Percentiles rank a stretch among this genome's conserved stretches.
These are phyloP conservation scores for Xestia c-nigrum DNA, from an alignment of 2,888 invertebrate genomes.

Conservation along the genomic window DNA sequence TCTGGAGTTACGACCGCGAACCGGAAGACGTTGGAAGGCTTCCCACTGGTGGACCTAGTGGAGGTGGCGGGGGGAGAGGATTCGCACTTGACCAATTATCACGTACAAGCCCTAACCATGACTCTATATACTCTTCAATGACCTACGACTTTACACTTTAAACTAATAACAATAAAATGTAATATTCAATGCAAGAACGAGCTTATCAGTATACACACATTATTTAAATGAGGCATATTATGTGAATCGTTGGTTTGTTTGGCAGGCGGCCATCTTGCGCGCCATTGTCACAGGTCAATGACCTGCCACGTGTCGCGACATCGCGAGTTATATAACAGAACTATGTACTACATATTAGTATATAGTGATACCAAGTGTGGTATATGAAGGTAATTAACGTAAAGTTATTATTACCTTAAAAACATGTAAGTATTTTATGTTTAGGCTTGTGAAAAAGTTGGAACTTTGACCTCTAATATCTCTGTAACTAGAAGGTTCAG, in stretches of 20 bases:
- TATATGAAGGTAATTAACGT: no score
- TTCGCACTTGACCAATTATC: neutral
- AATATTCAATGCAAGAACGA: neutral
- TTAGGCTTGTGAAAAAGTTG: no score
- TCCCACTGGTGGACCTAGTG: no score
- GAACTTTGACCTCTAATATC: no score
- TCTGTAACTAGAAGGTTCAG: no score
- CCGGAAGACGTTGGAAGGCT: no score
- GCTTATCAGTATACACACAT: no score
- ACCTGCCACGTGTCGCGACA: slow-evolving; percentile 20
- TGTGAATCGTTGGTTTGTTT: slow-evolving; percentile 20
- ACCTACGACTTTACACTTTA: neutral
- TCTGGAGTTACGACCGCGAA: no score
- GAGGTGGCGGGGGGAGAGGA: neutral
- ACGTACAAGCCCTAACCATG: neutral
- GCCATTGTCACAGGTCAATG: slow-evolving; percentile 30
- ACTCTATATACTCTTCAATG: neutral
- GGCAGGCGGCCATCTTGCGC: slow-evolving; percentile 19
- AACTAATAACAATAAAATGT: neutral
- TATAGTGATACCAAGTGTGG: no score
- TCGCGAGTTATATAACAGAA: neutral
- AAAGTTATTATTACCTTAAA: no score
- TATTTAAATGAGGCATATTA: slow-evolving; percentile 11
- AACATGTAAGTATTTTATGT: no score
- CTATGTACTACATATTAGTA: no score